Base-by-base conservation (phyloP, 2,797 vertebrate genomes). In the Babyrousa celebensis region DNA sequence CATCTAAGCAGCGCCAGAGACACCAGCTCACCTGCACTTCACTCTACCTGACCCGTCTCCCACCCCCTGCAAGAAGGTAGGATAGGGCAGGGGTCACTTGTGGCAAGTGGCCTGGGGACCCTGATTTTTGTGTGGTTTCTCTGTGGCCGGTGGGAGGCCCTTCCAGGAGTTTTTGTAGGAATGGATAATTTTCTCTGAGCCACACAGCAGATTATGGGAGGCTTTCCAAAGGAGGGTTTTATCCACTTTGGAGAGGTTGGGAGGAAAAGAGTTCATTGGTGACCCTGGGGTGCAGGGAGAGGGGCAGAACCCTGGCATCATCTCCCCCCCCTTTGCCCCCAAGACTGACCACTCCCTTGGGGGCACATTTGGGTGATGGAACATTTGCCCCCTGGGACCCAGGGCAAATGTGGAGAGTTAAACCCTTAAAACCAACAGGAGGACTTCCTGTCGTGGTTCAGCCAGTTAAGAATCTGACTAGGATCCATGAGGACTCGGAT, bases 311-410 rank as follows among this genome's bases (percentile, higher is more conserved):
- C 15, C 65, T 67, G 65, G 65, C 17, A 10, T 54, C 7, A 43
- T 72, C 23, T 56, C 40, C 62, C 54, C 54, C 36, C 10, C 3
- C 52, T 27, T 74, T 62, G 15, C 12, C 17, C 27, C 58, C 40
- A 52, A 62, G 23, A 72, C 10, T 25, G 20, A 52, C 12, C 0
- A 1, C n/a, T 20, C 10, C n/a, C 15, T 8, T 52, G 5, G 0
- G 12, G 17, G 25, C 36, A 71, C 62, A n/a, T 60, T 60, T 21
- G 32, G 18, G 40, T 77, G 72, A 10, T 70, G 40, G 17, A 21
- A 3, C 18, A 40, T 56, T 54, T 75, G 25, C 54, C 58, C 15
- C 32, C 29, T 36, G 63, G 62, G 40, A 74, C 32, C 52, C 12
- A 48, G 54, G 8, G 6, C 4, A 29, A 23, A 1, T 15, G 5